These are phyloP conservation scores for Bergia sp. DNA, from an alignment of 92 coral and sea anemone genomes.

Conservation along the genomic window DNA sequence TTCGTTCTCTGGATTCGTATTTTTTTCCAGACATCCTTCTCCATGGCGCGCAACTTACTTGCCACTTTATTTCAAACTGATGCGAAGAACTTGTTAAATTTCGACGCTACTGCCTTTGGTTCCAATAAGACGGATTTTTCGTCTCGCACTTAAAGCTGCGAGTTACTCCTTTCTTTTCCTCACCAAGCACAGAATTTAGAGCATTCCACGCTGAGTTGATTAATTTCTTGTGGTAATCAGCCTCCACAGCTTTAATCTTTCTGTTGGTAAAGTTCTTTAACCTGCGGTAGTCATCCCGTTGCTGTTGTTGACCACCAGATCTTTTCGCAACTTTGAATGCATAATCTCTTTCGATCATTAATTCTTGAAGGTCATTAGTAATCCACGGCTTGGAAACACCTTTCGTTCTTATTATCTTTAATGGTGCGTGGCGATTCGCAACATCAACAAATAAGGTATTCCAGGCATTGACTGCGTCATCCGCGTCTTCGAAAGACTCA, in stretches of 20 bases:
- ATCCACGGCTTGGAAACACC: not conserved
- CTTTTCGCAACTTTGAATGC: too few relatives aligned
- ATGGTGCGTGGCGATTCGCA: not conserved
- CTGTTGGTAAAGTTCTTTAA: too few relatives aligned
- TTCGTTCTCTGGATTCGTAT: not conserved
- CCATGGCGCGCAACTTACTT: not conserved
- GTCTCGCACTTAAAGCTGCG: conserved; percentile 7
- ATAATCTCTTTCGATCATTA: conserved; percentile 45
- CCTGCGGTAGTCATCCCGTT: too few relatives aligned
- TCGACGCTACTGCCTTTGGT: conserved; percentile 48
- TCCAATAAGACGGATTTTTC: conserved; percentile 38
- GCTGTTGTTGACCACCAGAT: too few relatives aligned
- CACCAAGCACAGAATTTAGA: too few relatives aligned
- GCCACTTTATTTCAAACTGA: conserved; percentile 30
- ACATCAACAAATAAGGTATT: too few relatives aligned
- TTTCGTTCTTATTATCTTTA: conserved; percentile 42
- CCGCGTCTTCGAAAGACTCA: too few relatives aligned
- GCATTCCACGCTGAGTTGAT: conserved; percentile 35
- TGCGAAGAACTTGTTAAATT: too few relatives aligned
- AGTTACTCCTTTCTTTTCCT: not conserved
- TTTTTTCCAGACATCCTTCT: not conserved
- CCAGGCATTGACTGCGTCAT: not conserved
- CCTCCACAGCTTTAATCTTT: too few relatives aligned
- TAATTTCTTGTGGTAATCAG: not conserved
- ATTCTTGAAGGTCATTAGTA: conserved; percentile 47